Base-by-base conservation (phyloP, 1,140 invertebrate species). In the Ctenoplectra terminalis region DNA sequence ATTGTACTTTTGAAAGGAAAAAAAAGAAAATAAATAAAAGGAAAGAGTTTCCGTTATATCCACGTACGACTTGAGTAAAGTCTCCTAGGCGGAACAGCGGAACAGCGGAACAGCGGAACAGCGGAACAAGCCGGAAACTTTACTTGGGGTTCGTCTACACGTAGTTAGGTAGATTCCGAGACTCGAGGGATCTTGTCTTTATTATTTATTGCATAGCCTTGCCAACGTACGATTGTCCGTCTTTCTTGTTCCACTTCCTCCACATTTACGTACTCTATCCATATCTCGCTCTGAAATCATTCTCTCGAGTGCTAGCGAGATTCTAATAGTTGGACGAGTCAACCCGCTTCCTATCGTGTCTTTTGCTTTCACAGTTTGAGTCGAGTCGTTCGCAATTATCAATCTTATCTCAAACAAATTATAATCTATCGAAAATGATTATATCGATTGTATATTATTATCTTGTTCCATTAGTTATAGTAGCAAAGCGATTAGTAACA, bases 161-260 rank as follows among this genome's bases (percentile, higher is more conserved):
- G 20, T n/a, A n/a, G n/a, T 29, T 63, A 60, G 73, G 60, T 81
- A 58, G 56, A 60, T 78, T 82, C 54, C 46, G 29, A 60, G 75
- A 69, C 83, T 83, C 78, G 58, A 61, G 81, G 80, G 83, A 77
- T 69, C 76, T 71, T 67, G 70, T 83, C 64, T 89, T 90, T 88
- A 91, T 92, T 92, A 92, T 91, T 92, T 91, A 91, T 92, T 79
- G 85, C 89, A 82, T 48, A 76, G 63, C 78, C 85, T 90, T 86
- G 87, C 81, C 58, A 78, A 74, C 82, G 73, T 70, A 63, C 82
- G 88, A 89, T 85, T 81, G 76, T 61, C 76, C 54, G 31, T 83
- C 70, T 52, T 43, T 64, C 52, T 83, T 77, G 29, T 56, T 48
- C 29, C 69, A 46, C 34, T 54, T 54, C 43, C 61, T 31, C 64